Base-by-base conservation (phyloP, 2,888 invertebrate genomes). In the Rhagium mordax region DNA sequence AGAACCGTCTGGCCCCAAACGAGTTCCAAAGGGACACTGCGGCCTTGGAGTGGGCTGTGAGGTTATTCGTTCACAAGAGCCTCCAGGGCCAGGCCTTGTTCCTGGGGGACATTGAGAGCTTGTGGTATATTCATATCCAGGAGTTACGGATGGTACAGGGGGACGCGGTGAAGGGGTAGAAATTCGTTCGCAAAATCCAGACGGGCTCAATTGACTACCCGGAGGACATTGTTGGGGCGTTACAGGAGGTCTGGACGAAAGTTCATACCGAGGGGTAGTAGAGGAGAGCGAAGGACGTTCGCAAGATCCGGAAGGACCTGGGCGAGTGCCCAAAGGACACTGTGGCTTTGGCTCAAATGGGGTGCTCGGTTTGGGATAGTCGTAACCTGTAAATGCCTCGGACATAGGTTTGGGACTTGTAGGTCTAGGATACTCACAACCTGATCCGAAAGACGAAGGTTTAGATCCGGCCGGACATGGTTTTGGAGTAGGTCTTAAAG, bases 151-250 rank as follows among this genome's bases (percentile, higher is more conserved):
- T 15, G 24, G 3, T 24, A 20, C 27, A 24, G 57, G 21, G 13
- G 53, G 27, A n/a, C 8, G 57, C 1, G 20, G 13, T 20, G 47
- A 1, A 21, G 3, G 10, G 8, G 18, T 16, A 1, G 2, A 20
- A 2, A 3, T 21, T 66, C 75, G 79, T 77, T 75, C 78, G 84
- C 62, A 87, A 85, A 27, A 41, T 4, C 75, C 75, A 15, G 67
- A 75, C n/a, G 21, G 24, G 6, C 47, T 15, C 13, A 61, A 61
- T 21, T 61, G 41, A 47, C 7, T 61, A 21, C 61, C 61, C 2
- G 48, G 24, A 41, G 61, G 61, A 24, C 61, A 61, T 47, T 16
- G 47, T 3, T n/a, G 2, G n/a, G 8, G 10, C 3, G 5, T 13
- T 47, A 0, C 3, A 15, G 41, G 20, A 15, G 24, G 8, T 33